Evolutionary conservation across 2,888 invertebrate genomes (phyloP).

Genomic region (Cantharis rustica): DNA sequence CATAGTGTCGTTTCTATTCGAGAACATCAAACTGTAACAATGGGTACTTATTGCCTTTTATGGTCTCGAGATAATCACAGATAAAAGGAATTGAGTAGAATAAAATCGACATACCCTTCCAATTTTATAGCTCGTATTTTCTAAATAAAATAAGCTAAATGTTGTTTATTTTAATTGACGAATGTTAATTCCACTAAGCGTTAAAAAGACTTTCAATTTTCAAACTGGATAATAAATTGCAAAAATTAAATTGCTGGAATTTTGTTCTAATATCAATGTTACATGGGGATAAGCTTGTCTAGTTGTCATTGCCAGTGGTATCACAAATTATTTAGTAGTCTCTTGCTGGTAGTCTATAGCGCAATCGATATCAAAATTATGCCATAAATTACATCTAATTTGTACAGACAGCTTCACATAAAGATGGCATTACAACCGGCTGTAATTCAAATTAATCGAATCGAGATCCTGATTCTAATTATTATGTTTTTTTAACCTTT

Average conservation of each 20-base stretch:
- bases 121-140: neutral
- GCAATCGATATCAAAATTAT: neutral
- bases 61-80: neutral
- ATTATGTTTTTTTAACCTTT: neutral
- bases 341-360: neutral
- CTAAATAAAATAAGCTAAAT: neutral
- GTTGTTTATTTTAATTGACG: neutral
- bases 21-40: neutral
- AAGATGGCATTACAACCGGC: neutral
- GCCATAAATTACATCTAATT: neutral
- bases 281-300: neutral
- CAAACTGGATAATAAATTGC: no score
- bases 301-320: neutral
- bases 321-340: neutral
- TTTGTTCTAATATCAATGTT: neutral
- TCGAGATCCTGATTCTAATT: neutral
- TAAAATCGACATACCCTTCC: neutral
- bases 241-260: neutral
- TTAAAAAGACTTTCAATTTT: no score
- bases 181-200: neutral
- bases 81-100: neutral
- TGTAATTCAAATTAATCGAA: neutral
- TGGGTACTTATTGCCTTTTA: neutral
- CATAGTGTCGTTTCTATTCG: neutral
- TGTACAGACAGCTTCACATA: neutral